Evolutionary conservation across 2,113 vertebrate genomes (phyloP).

Genomic region (Ophthalmolycus amberensis): DNA sequence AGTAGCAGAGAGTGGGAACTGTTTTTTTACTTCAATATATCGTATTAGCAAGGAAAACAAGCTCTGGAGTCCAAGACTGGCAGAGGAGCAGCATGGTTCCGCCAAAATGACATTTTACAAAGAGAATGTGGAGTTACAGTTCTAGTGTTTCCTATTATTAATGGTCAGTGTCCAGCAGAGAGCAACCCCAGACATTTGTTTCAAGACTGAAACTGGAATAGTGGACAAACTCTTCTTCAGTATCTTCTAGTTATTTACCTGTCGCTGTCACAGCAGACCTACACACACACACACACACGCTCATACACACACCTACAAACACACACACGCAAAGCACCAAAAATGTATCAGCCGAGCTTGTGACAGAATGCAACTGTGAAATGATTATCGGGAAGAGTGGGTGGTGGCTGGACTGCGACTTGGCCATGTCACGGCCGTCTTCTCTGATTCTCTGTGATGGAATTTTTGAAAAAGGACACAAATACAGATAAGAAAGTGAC

Average conservation of each 20-base stretch:
- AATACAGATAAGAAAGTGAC: conserved; percentile 55
- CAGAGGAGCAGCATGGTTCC: conserved; percentile 32
- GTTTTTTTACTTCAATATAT: neutral
- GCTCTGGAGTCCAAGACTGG: neutral
- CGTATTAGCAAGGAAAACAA: conserved; percentile 21
- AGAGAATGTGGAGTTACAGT: conserved; percentile 29
- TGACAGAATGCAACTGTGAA: conserved; percentile 46
- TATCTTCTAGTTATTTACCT: conserved; percentile 29
- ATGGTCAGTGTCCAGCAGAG: conserved; percentile 53
- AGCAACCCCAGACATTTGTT: conserved; percentile 26
- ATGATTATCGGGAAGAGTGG: conserved; percentile 48
- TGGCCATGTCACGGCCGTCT: conserved; percentile 39
- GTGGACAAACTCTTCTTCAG: neutral
- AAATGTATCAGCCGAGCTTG: conserved; percentile 9
- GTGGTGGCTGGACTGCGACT: conserved; percentile 38
- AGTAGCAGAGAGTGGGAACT: neutral
- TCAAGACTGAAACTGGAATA: conserved; percentile 7
- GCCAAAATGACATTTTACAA: conserved; percentile 54
- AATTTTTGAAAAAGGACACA: conserved; percentile 52
- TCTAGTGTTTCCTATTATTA: conserved; percentile 35
- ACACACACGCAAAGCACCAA: neutral
- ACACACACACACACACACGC: neutral
- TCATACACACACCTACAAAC: neutral
- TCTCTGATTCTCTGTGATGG: conserved; percentile 50
- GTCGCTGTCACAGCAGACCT: neutral